Evolutionary conservation across 2,888 invertebrate genomes (phyloP), one percentile per base, ranked within the genome.

Genomic region (Brachylomia viminalis): DNA sequence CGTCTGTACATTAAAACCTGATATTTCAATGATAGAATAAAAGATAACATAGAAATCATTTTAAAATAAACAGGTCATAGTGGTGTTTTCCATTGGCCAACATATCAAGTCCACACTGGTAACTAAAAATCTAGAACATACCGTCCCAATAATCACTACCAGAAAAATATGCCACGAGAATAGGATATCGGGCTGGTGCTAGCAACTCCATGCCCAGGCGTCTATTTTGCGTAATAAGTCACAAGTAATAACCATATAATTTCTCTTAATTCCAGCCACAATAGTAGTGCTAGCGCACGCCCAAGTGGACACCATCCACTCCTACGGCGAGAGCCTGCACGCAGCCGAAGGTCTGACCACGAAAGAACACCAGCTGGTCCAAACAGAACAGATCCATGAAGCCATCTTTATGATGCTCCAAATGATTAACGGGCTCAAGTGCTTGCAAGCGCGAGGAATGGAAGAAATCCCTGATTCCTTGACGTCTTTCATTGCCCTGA

Each of bases 331-430:
- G 56, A 94, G 96, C 77, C 95, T 98, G 27, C 97, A 97, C 92
- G 95, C 97, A 33, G 92, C 95, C n/a, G 96, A 97, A 93, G 86
- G 95, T 86, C 91, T 96, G 82, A 88, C 88, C 83, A 92, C 94
- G 0, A 95, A 96, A 71, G 96, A 96, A 47, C 93, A 95, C 87
- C 95, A 95, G 66, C 91, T 95, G 79, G 93, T 92, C 85, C 97
- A 92, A 92, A 97, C 94, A 75, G 97, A 93, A 90, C 97, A 92
- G 93, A 97, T 88, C 88, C 97, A 93, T 94, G 98, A 98, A 86
- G 97, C 98, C 61, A 97, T 98, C 82, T 98, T 98, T 92, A 97
- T 98, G 84, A 97, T 98, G 95, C 96, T 98, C 72, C 98, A 98
- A 90, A 95, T 98, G 79, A 98, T 98, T 45, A 98, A 98, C 86